Base-by-base conservation (phyloP, 2,888 invertebrate genomes). In the Unio pictorum region DNA sequence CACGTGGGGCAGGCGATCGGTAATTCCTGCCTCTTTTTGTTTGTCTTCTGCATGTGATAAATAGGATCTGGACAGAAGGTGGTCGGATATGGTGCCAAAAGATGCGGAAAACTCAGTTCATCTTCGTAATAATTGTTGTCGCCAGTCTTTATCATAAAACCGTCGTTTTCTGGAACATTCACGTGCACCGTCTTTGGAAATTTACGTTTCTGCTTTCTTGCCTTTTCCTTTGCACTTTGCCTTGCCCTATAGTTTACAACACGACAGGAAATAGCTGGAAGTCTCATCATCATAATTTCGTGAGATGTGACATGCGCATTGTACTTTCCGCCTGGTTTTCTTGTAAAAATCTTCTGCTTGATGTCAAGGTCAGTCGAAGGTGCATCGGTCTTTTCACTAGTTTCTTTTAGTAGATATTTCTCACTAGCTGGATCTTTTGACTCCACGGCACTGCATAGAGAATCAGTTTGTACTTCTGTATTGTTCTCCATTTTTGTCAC, bases 1-100 rank as follows among this genome's bases (percentile, higher is more conserved):
- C 81, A 81, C 11, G 81, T 81, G 20, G 81, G 81, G 66, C 81
- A 81, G 23, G 78, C 79, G 20, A 79, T 58, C 2, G 81, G 79
- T 17, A 81, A 66, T 26, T 71, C 74, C 15, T 69, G 70, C 28
- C 73, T 72, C 34, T 66, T 58, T 17, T 64, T 60, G 57, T 63
- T 64, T 17, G 73, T 62, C 57, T 69, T 66, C 11, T 62, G 28
- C 30, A 74, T 64, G 62, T 78, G 79, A 8, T 66, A 58, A 34
- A 73, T 65, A n/a, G 71, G 68, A 34, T 69, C 61, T 3, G 80
- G 80, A 55, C 80, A 80, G 72, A 80, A 66, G 15, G 69, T 65
- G 3, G 72, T 71, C 30, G 80, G 78, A n/a, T 70, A 64, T 23
- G 66, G 62, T 28, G 58, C 30, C 6, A 72, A 28, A 28, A 18